Base-by-base conservation (phyloP, 92 coral and sea anemone genomes). In the Montipora capitata region DNA sequence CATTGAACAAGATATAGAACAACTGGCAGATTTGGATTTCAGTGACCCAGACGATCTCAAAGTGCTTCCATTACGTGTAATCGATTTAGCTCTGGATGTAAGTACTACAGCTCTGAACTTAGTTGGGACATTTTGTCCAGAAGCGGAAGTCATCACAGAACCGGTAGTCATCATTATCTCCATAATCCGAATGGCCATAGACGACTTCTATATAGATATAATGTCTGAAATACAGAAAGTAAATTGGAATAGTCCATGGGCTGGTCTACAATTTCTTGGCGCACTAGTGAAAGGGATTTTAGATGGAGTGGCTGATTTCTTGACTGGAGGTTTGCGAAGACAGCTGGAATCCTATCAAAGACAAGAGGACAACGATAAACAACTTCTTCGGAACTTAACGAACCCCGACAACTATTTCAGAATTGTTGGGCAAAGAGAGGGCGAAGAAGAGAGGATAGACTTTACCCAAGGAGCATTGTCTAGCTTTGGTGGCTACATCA, bases 191-290 rank as follows among this genome's bases (percentile, higher is more conserved):
- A 54, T 54, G 59, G 59, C 59, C 59, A 54, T 54, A 54, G 59
- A 54, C 59, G 59, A 54, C 59, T 54, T 54, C 59, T 54, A 54
- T 12, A 54, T 54, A 0, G 59, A 54, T 54, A 54, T 54, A 7
- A 54, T 54, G 59, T 7, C 59, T 14, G 67, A 61, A 74, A 85
- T 91, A 78, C 84, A 91, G 16, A 91, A 91, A 57, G 88, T 91
- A 3, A 91, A 91, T 35, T 91, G 91, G 94, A 91, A 91, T 9
- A 91, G 91, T 65, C 94, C 94, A 6, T 91, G 91, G 94, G 91
- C 91, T 42, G 88, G 88, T 1, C 68, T 91, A 16, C 72, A 91
- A 39, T 91, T 91, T 54, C 56, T 86, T 52, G 91, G 80, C 68
- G 91, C 94, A 2, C 65, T 91, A 15, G 79, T 82, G 15, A 91